Evolutionary conservation across 2,113 vertebrate genomes (phyloP).

Genomic region (Varanus salvator): DNA sequence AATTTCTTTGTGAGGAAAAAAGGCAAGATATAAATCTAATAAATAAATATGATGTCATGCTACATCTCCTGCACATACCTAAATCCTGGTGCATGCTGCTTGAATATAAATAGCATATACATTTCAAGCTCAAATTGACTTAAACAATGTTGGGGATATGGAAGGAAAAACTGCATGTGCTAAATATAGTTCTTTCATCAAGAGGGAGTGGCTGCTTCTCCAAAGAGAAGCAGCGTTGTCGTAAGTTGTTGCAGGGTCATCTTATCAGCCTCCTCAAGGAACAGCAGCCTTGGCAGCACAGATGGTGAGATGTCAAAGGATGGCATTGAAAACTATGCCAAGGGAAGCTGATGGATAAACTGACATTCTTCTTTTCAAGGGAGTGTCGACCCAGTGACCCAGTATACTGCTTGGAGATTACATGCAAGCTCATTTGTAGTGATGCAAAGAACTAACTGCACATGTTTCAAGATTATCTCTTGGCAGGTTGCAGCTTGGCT

Average conservation of each 20-base stretch:
- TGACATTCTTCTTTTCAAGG: background rate
- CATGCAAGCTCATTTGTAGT: conserved; percentile 38
- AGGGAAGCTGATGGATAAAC: background rate
- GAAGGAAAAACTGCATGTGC: conserved; percentile 35
- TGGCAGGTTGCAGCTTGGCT: conserved; percentile 11
- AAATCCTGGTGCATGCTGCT: conserved; percentile 62
- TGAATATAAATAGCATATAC: conserved; percentile 70
- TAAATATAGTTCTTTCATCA: conserved; percentile 53
- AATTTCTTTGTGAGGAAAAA: no score
- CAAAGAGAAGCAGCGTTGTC: conserved; percentile 24
- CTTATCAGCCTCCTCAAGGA: conserved; percentile 34
- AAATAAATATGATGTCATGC: conserved; percentile 43
- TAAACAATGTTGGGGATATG: background rate
- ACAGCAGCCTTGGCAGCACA: conserved; percentile 19
- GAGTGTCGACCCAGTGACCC: background rate
- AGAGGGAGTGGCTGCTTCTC: conserved; percentile 36
- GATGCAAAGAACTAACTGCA: background rate
- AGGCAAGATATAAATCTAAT: no score
- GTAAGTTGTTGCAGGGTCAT: background rate
- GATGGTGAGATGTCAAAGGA: conserved; percentile 21
- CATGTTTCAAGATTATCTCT: conserved; percentile 34
- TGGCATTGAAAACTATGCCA: background rate
- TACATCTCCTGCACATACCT: conserved; percentile 54
- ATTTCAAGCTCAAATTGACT: conserved; percentile 39
- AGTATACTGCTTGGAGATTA: conserved; percentile 12